Evolutionary conservation across 1,140 invertebrate genomes (phyloP), one percentile per base, ranked within the genome.

Genomic region (Drosophila ironensis): DNA sequence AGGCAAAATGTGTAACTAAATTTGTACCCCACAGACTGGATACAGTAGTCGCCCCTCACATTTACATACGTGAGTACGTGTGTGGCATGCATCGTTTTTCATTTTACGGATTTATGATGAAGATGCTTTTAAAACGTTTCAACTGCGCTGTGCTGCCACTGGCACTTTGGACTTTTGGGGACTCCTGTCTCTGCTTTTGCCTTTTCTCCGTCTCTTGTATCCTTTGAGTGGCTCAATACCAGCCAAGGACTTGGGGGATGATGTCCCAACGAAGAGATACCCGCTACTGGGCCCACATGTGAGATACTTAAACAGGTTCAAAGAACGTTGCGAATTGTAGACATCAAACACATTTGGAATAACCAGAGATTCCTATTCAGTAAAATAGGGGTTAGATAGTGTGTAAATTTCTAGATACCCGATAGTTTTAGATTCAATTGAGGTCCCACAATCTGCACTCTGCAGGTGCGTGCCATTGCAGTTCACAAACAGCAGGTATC

Each of bases 51-150:
- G 2, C 14, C 47, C 24, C 20, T 8, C 35, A 40, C 25, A 40
- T 53, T 40, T 17, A 16, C 37, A 37, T 37, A 37, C 33, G 12
- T 48, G 37, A 12, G 3, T 68, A 28, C 46, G 30, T 53, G 41
- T 50, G 47, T 45, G 70, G 52, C 59, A 44, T 81, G 60, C 67
- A 72, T 60, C 60, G 47, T 72, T 72, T 72, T 72, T 67, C 73
- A 66, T 59, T 82, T 57, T 81, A 51, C 48, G 73, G 69, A 82
- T 73, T 84, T 82, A 73, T 84, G 77, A 84, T 77, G 73, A 77
- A 84, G 77, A 84, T 84, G 73, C 78, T 82, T 84, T 82, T 77
- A 77, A 82, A 84, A 73, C 59, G 73, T 70, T 73, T 56, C 57
- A 48, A 60, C 56, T 70, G 53, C 46, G 54, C 40, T 60, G 45